A percentile compares a stretch with the other conserved stretches of the same genome.
Evolutionary conservation across 2,797 vertebrate genomes (phyloP).

Genomic region (Coracias cyanogaster): DNA sequence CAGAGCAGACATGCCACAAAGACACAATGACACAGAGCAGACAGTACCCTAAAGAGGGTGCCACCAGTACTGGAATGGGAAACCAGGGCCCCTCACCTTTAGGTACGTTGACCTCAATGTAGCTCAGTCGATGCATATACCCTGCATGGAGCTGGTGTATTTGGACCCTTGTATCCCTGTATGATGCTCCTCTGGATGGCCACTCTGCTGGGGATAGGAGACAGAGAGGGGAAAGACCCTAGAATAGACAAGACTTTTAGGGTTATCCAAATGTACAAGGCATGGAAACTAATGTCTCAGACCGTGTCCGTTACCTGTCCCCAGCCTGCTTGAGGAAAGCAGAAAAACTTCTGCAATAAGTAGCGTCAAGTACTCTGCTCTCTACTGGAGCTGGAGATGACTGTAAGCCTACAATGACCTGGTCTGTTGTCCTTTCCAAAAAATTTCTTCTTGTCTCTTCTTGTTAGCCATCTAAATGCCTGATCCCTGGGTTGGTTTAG

Average conservation of each 20-base stretch:
- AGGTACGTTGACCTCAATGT: not conserved
- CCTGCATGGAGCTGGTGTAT: not conserved
- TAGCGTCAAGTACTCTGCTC: rapidly evolving
- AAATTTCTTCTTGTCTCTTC: not conserved
- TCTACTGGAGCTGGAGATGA: not conserved
- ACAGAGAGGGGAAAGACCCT: not conserved
- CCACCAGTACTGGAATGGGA: not conserved
- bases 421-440: not conserved
- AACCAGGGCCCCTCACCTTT: not conserved
- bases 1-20: not conserved
- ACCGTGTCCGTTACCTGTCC: not conserved
- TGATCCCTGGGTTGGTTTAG: not conserved
- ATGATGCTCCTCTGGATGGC: rapidly evolving
- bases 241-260: not conserved
- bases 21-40: not conserved
- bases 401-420: not conserved
- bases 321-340: not conserved
- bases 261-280: not conserved
- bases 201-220: not conserved
- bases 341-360: not conserved
- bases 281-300: not conserved
- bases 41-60: not conserved
- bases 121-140: not conserved
- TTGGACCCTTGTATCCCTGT: not conserved
- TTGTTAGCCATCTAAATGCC: not conserved